These are phyloP conservation scores for Drosophila kokeensis DNA, from an alignment of 2,888 invertebrate genomes.

Conservation along the genomic window DNA sequence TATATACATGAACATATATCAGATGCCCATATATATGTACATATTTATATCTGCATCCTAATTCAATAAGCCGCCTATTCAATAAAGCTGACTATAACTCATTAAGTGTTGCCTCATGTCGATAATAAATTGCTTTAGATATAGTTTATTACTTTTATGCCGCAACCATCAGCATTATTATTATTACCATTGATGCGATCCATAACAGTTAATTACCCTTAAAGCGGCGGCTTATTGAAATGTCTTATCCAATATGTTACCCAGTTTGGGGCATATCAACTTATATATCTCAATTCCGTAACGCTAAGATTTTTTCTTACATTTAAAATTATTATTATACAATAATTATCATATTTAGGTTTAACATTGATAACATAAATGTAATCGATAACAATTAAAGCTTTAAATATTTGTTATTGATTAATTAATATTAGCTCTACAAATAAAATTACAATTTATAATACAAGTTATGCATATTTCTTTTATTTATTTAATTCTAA, in stretches of 20 bases:
- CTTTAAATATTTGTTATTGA: too few species aligned
- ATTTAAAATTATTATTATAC: not conserved
- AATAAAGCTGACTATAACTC: conserved; percentile 36
- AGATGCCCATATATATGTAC: not conserved
- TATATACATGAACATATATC: not conserved
- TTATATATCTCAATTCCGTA: not conserved
- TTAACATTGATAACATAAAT: not conserved
- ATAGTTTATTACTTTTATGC: conserved; percentile 28
- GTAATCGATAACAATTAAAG: not conserved
- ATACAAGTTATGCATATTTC: not conserved
- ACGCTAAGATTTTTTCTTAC: not conserved
- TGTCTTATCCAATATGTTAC: not conserved
- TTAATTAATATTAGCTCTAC: not conserved
- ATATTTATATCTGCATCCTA: conserved; percentile 50
- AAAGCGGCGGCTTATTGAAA: conserved; percentile 33
- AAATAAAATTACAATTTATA: not conserved
- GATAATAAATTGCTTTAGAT: conserved; percentile 43
- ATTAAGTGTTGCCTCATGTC: conserved; percentile 33
- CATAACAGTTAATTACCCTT: conserved; percentile 48
- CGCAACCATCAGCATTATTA: conserved; percentile 21
- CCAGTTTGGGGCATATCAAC: not conserved
- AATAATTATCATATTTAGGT: not conserved
- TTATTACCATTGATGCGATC: conserved; percentile 8
- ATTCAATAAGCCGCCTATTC: conserved; percentile 52
- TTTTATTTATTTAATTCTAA: not conserved